A percentile compares a stretch with the other conserved stretches of the same genome.
These are phyloP conservation scores for Lithophane leautieri DNA, from an alignment of 2,888 invertebrate species.

Conservation along the genomic window DNA sequence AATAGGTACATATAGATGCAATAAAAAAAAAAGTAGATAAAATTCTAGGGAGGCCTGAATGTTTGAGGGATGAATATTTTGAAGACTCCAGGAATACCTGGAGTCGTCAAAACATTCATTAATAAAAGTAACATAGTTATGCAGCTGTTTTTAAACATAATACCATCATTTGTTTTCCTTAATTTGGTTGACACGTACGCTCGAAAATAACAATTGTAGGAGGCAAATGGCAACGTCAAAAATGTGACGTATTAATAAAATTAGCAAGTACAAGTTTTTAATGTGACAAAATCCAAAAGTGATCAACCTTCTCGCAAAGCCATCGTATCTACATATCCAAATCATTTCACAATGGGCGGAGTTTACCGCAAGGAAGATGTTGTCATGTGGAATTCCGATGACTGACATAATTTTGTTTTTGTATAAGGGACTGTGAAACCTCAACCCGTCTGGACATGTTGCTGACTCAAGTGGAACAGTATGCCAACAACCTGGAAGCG, in stretches of 20 bases:
- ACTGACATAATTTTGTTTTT: slow-evolving; percentile 24
- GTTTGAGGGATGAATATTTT: too few species aligned
- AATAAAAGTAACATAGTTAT: not conserved
- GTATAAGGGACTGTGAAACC: slow-evolving; percentile 95
- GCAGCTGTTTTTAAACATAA: not conserved
- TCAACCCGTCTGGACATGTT: slow-evolving; percentile 98
- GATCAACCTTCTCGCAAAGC: too few species aligned
- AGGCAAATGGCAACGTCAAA: too few species aligned
- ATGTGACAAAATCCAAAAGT: too few species aligned
- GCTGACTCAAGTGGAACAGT: slow-evolving; percentile 98
- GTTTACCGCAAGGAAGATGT: not conserved
- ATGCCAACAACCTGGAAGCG: slow-evolving; percentile 99
- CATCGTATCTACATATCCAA: not conserved
- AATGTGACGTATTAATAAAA: too few species aligned
- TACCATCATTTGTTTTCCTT: not conserved
- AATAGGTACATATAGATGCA: too few species aligned
- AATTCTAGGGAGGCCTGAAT: too few species aligned
- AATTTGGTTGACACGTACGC: not conserved
- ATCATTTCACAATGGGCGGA: not conserved
- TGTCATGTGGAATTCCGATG: not conserved
- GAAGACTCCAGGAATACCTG: too few species aligned
- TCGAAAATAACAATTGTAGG: too few species aligned
- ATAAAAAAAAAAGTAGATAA: too few species aligned
- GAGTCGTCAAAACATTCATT: too few species aligned
- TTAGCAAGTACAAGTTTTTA: too few species aligned